phyloP scores from a whole-genome alignment of 2,797 vertebrate species.

The Tokudaia muenninki region DNA sequence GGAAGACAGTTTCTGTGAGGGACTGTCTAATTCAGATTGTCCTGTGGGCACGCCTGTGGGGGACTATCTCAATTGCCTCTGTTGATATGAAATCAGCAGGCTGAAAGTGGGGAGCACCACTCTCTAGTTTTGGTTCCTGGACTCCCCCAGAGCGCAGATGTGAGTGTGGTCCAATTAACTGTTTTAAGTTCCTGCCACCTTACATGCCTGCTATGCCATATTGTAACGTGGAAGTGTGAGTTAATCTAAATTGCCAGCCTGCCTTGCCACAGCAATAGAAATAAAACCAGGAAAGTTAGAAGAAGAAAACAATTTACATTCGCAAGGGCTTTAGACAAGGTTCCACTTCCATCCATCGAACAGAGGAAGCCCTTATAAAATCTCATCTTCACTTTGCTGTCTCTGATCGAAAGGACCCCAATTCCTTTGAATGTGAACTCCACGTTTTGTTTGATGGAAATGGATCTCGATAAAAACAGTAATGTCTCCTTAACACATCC shows the following conservation, averaged over 20 bases:
- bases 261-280: neutral
- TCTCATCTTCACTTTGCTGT: conserved; percentile 91
- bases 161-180: neutral
- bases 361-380: conserved; percentile 91
- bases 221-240: neutral
- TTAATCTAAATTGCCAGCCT: neutral
- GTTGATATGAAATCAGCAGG: neutral
- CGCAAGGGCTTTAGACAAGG: conserved; percentile 85
- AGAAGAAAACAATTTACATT: conserved; percentile 87
- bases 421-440: conserved; percentile 90
- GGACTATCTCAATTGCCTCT: neutral
- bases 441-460: conserved; percentile 86
- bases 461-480: conserved; percentile 87
- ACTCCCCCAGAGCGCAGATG: neutral
- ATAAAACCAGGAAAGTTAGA: neutral
- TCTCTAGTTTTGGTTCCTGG: neutral
- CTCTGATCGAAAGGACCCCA: conserved; percentile 88
- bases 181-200: neutral
- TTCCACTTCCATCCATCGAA: conserved; percentile 87
- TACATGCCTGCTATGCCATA: neutral
- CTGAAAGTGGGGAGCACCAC: neutral
- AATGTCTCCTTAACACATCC: conserved; percentile 91
- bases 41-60: neutral
- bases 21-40: neutral
- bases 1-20: neutral